Percentiles rank a stretch among this genome's conserved stretches.
These are phyloP conservation scores for Mastomys coucha DNA, from an alignment of 2,113 vertebrate species.

Conservation along the genomic window DNA sequence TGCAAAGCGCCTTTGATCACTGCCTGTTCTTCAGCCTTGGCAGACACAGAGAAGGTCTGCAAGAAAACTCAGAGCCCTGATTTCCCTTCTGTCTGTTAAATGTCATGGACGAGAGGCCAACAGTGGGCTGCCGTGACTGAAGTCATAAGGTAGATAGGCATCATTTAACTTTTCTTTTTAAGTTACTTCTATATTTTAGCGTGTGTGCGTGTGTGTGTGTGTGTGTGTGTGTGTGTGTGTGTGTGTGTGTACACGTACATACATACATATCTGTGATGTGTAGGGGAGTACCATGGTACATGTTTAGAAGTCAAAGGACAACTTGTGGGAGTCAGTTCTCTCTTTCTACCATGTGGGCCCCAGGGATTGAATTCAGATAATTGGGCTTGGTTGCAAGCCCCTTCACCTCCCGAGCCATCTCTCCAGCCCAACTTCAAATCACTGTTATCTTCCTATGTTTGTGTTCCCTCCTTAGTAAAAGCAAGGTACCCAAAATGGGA, in stretches of 20 bases:
- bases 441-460: background rate
- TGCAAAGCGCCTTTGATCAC: background rate
- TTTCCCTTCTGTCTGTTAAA: background rate
- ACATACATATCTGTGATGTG: background rate
- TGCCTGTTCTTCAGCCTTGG: background rate
- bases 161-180: background rate
- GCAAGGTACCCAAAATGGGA: background rate
- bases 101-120: fast-evolving
- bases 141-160: background rate
- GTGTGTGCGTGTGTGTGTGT: background rate
- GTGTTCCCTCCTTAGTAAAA: constrained; percentile 2
- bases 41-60: background rate
- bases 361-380: background rate
- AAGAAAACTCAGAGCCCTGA: background rate
- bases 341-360: no score
- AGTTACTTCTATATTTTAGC: background rate
- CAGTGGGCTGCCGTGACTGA: background rate
- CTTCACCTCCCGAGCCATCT: background rate
- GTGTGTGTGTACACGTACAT: background rate
- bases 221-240: background rate
- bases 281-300: background rate
- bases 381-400: background rate
- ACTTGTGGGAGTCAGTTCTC: background rate
- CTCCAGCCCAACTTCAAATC: background rate
- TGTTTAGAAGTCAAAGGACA: background rate